Conservation (phyloP, 2,888 invertebrate species). For the Drosophila meridionalis region DNA sequence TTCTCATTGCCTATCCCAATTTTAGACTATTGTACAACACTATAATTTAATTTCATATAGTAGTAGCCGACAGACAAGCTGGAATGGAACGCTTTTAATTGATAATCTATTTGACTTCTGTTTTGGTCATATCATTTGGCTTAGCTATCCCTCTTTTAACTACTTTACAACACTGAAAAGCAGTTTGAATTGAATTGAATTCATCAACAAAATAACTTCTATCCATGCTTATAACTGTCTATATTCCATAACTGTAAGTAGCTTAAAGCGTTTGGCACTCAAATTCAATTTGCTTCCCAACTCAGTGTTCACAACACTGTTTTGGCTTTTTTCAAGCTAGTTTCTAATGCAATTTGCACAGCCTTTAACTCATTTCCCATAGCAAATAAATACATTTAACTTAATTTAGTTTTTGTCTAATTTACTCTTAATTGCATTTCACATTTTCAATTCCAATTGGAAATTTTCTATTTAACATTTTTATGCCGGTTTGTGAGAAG, state of each 20-base stretch:
- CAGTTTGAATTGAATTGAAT: too few species aligned
- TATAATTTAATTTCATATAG: background rate
- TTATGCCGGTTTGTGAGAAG: background rate
- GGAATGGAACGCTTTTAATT: too few species aligned
- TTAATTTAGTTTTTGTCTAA: conserved; percentile 1
- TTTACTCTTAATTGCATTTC: conserved; percentile 11
- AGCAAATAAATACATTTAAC: conserved; percentile 3
- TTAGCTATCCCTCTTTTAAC: too few species aligned
- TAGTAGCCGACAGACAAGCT: too few species aligned
- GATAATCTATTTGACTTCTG: too few species aligned
- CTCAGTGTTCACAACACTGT: background rate
- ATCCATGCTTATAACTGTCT: too few species aligned
- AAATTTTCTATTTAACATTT: background rate
- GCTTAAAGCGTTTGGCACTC: background rate
- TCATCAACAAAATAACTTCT: too few species aligned
- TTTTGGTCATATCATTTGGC: too few species aligned
- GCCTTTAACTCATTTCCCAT: background rate
- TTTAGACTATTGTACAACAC: background rate
- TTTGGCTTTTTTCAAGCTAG: background rate
- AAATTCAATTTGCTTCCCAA: background rate
- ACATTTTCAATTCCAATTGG: conserved; percentile 18
- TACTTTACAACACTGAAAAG: background rate
- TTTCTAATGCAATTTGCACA: background rate
- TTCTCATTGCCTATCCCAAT: too few species aligned
- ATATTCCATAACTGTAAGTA: background rate